phyloP scores from a whole-genome alignment of 2,797 vertebrate genomes.

The Glyptemys insculpta region DNA sequence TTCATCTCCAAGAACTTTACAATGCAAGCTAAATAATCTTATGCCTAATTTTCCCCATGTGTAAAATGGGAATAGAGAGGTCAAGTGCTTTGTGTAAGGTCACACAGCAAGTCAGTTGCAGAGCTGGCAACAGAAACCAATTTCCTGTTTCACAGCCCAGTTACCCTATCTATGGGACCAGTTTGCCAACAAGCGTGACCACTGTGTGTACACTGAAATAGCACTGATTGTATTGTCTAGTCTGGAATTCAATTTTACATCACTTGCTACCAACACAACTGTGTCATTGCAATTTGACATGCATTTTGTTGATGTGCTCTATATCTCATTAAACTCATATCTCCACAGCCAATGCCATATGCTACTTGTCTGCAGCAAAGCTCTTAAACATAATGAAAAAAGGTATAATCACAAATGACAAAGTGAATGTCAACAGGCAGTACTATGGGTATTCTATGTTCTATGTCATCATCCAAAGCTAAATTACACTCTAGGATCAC shows the following conservation, averaged over 20 bases:
- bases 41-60: background rate
- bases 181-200: background rate
- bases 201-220: background rate
- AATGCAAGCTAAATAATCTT: background rate
- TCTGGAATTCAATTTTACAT: slow-evolving; percentile 66
- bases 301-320: slow-evolving; percentile 67
- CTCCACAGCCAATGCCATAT: slow-evolving; percentile 57
- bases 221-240: slow-evolving; percentile 56
- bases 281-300: slow-evolving; percentile 67
- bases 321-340: slow-evolving; percentile 71
- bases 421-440: background rate
- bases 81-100: background rate
- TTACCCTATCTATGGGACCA: slow-evolving; percentile 13
- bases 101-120: background rate
- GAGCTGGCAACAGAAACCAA: background rate
- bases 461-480: accelerated
- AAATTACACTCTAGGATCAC: background rate
- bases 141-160: background rate
- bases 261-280: slow-evolving; percentile 38
- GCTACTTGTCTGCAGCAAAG: slow-evolving; percentile 58
- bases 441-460: background rate
- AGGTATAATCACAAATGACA: slow-evolving; percentile 28
- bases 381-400: slow-evolving; percentile 62
- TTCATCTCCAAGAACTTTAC: background rate
- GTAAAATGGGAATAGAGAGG: background rate